A percentile compares a stretch with the other conserved stretches of the same genome.
These are phyloP conservation scores for Scytalopus superciliaris DNA, from an alignment of 2,113 vertebrate genomes.

Conservation along the genomic window DNA sequence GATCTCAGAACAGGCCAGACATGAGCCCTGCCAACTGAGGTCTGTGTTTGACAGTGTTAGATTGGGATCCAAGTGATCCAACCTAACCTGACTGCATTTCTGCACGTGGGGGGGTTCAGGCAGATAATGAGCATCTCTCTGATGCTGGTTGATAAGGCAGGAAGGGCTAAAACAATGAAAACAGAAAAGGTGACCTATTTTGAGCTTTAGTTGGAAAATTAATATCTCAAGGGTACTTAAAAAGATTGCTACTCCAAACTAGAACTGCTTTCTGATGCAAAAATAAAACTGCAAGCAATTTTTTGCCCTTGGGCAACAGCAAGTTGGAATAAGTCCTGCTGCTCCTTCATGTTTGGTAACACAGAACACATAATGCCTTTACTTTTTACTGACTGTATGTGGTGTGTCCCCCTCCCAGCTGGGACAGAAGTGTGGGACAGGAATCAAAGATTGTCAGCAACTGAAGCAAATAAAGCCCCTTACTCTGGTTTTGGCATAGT, in stretches of 20 bases:
- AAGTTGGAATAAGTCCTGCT: neutral
- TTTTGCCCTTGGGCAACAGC: neutral
- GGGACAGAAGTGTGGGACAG: neutral
- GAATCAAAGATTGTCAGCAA: neutral
- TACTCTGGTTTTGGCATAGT: slow-evolving; percentile 81
- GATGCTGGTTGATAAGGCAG: neutral
- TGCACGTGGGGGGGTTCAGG: neutral
- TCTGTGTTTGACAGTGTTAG: neutral
- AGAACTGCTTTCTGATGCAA: neutral
- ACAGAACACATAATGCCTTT: neutral
- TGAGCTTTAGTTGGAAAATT: neutral
- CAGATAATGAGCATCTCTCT: neutral
- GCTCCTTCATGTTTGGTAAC: neutral
- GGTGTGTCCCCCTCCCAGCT: neutral
- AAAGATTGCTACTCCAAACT: neutral
- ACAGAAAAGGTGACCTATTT: neutral
- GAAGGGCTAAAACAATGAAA: neutral
- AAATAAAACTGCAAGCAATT: neutral
- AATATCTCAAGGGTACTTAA: neutral
- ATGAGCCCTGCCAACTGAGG: neutral
- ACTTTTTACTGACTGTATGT: neutral
- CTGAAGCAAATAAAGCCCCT: neutral
- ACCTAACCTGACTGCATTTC: neutral
- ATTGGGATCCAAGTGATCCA: neutral
- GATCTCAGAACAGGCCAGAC: neutral